Percentiles rank a stretch among this genome's conserved stretches.
Conservation (phyloP, 2,888 invertebrate genomes). For the Petrolisthes cinctipes region DNA sequence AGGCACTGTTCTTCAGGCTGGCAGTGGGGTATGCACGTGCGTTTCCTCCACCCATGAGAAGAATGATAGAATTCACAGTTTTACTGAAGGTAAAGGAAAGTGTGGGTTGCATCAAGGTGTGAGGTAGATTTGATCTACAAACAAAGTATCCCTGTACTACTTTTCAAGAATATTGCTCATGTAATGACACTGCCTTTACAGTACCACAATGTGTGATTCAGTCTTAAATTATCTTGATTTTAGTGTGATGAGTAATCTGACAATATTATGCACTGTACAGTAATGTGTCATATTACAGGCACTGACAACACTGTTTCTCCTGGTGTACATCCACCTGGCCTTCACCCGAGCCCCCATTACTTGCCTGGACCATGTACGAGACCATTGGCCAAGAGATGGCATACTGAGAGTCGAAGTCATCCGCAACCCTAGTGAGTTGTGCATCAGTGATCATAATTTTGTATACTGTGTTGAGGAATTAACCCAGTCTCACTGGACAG, state of each 20-base stretch:
- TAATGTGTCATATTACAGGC: slow-evolving; percentile 74
- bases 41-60: slow-evolving; percentile 76
- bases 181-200: not conserved
- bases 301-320: slow-evolving; percentile 85
- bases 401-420: slow-evolving; percentile 92
- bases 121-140: not conserved
- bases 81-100: slow-evolving; percentile 75
- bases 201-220: too few species aligned
- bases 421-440: slow-evolving; percentile 73
- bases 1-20: slow-evolving; percentile 92
- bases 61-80: slow-evolving; percentile 72
- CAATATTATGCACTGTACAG: too few species aligned
- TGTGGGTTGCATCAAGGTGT: not conserved
- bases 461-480: not conserved
- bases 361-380: slow-evolving; percentile 88
- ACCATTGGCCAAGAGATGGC: slow-evolving; percentile 95
- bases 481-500: not conserved
- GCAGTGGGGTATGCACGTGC: slow-evolving; percentile 92
- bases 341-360: slow-evolving; percentile 93
- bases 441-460: not conserved
- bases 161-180: not conserved
- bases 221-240: too few species aligned
- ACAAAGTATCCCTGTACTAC: not conserved
- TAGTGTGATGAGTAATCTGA: too few species aligned
- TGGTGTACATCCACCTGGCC: slow-evolving; percentile 94